Conservation (phyloP, 2,113 vertebrate species). For the Polypterus senegalus region DNA sequence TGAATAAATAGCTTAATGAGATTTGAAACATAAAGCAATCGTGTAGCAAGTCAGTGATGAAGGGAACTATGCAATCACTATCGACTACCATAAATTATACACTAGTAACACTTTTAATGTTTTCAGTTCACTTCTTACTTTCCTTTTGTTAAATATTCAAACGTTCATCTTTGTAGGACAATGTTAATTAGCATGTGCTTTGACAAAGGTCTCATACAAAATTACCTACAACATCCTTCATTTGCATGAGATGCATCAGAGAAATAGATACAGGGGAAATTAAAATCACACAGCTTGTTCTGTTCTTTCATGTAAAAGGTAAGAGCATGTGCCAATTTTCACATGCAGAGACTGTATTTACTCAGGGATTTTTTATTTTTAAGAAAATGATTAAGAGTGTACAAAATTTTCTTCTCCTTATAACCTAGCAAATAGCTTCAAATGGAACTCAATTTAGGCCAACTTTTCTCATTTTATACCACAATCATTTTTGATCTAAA, state of each 20-base stretch:
- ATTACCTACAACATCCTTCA: slow-evolving; percentile 34
- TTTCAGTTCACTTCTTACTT: slow-evolving; percentile 36
- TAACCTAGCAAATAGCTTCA: no score
- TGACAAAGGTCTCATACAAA: slow-evolving; percentile 46
- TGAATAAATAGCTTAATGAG: slow-evolving; percentile 61
- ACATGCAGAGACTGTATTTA: no score
- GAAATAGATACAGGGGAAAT: no score
- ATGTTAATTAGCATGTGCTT: slow-evolving; percentile 52
- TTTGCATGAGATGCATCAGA: slow-evolving; percentile 26
- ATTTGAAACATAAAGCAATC: slow-evolving; percentile 42
- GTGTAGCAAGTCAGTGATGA: slow-evolving; percentile 37
- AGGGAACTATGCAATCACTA: slow-evolving; percentile 38
- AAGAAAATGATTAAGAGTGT: no score
- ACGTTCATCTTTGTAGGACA: slow-evolving; percentile 55
- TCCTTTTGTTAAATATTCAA: slow-evolving; percentile 68
- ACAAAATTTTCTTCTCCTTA: no score
- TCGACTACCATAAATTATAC: slow-evolving; percentile 62
- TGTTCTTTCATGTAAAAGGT: neutral
- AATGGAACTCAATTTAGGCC: no score
- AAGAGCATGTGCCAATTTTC: neutral
- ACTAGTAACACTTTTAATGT: slow-evolving; percentile 52
- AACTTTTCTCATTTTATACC: no score
- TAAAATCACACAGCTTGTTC: no score
- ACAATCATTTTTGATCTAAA: no score
- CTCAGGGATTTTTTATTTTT: no score